Evolutionary conservation across 2,888 invertebrate species (phyloP).

Genomic region (Alloplasta piceator): DNA sequence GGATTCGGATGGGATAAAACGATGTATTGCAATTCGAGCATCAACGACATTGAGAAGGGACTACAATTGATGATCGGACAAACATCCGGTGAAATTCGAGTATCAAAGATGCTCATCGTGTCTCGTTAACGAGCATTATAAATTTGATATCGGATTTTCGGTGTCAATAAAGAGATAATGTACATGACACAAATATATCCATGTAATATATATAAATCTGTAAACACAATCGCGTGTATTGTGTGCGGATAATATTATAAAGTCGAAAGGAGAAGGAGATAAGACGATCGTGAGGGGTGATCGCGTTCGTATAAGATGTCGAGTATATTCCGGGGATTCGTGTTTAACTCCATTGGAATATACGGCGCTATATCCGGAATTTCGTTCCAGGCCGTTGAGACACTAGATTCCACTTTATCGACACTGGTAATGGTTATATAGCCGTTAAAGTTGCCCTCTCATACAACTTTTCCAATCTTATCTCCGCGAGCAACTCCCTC

Average conservation of each 20-base stretch:
- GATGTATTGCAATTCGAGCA: too few relatives aligned
- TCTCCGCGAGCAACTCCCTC: conserved; percentile 80
- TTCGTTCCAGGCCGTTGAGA: conserved; percentile 81
- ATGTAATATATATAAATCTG: conserved; percentile 23
- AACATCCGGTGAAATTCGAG: conserved; percentile 13
- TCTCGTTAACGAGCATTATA: conserved; percentile 51
- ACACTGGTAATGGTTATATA: conserved; percentile 81
- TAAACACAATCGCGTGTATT: conserved; percentile 39
- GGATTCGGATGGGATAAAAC: too few relatives aligned
- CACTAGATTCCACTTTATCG: conserved; percentile 82
- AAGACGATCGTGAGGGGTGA: conserved; percentile 34
- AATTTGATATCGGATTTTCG: conserved; percentile 53
- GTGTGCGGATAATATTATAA: conserved; percentile 54
- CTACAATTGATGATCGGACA: conserved; percentile 7
- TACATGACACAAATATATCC: conserved; percentile 33
- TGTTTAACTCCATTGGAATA: conserved; percentile 80
- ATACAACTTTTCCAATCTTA: conserved; percentile 85
- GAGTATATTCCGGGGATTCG: conserved; percentile 70
- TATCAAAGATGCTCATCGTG: conserved; percentile 12
- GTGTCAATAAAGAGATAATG: conserved; percentile 52
- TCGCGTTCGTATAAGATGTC: conserved; percentile 59
- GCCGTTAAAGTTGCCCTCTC: conserved; percentile 82
- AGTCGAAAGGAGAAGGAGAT: conserved; percentile 26
- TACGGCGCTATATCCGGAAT: conserved; percentile 80
- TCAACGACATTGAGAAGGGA: too few relatives aligned